Conservation (phyloP, 2,888 invertebrate species). For the Nebria salina region DNA sequence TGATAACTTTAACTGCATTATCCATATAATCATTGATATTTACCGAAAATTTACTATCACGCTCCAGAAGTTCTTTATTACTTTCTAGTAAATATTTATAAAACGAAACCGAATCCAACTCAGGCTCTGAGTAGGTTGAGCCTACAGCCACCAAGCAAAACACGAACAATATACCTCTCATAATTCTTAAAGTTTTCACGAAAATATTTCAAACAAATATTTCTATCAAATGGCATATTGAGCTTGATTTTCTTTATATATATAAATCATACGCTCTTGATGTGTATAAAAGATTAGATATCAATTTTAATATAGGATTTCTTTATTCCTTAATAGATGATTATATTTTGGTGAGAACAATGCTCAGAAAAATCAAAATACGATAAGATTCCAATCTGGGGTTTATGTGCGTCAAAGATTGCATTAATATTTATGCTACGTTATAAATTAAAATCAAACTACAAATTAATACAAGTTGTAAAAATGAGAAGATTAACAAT, state of each 20-base stretch:
- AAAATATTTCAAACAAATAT: background rate
- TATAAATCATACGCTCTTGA: background rate
- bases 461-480: background rate
- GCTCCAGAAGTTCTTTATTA: constrained; percentile 1
- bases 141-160: constrained; percentile 11
- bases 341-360: background rate
- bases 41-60: constrained; percentile 25
- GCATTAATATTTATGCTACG: background rate
- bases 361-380: background rate
- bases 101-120: background rate
- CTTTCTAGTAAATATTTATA: background rate
- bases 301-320: background rate
- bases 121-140: background rate
- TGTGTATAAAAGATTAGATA: background rate
- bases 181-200: constrained; percentile 8
- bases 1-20: constrained; percentile 60
- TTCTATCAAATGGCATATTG: background rate
- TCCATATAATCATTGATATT: constrained; percentile 57
- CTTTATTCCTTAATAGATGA: background rate
- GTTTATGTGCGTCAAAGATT: background rate
- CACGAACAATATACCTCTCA: constrained; percentile 21
- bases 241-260: background rate
- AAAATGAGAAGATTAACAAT: background rate
- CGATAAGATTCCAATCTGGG: background rate
- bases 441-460: background rate